A percentile compares a stretch with the other conserved stretches of the same genome.
Conservation (phyloP, 2,797 vertebrate genomes). For the Cossypha caffra region DNA sequence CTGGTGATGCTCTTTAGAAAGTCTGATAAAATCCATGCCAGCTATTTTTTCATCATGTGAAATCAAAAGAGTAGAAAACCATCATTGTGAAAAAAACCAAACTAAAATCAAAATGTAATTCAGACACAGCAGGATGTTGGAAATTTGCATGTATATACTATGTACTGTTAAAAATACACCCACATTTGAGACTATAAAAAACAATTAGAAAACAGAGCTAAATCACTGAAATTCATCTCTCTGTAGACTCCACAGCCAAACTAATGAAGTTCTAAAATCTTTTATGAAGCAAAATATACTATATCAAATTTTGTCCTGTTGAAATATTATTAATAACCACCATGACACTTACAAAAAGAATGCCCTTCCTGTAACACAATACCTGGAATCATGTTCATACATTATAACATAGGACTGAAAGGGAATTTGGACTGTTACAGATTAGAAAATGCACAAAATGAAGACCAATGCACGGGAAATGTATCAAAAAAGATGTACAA, state of each 20-base stretch:
- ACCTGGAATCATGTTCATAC: neutral
- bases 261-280: neutral
- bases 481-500: neutral
- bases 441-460: neutral
- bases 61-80: neutral
- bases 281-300: neutral
- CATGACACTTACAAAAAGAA: neutral
- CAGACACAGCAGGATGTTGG: neutral
- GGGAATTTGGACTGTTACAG: neutral
- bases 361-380: neutral
- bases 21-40: neutral
- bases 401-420: neutral
- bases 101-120: neutral
- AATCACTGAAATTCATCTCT: neutral
- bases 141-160: neutral
- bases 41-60: neutral
- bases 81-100: neutral
- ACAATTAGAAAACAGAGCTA: neutral
- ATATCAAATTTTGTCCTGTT: neutral
- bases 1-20: neutral
- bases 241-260: neutral
- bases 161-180: neutral
- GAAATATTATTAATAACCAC: neutral
- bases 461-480: fast-evolving
- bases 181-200: neutral